Evolutionary conservation across 2,113 vertebrate genomes (phyloP), one percentile per base, ranked within the genome.

Genomic region (Calypte anna): DNA sequence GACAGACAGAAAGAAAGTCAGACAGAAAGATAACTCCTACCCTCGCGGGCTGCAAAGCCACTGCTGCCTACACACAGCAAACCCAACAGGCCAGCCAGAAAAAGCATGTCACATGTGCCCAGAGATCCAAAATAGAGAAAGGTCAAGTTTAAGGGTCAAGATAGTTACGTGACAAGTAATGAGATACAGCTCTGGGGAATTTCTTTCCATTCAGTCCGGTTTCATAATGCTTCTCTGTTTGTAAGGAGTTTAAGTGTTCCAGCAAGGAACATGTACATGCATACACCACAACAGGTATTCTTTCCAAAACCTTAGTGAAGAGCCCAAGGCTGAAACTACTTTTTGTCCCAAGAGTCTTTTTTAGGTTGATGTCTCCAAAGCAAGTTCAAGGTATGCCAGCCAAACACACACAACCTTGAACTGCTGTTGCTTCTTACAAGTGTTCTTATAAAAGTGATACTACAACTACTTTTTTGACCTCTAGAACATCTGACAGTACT

Each of bases 11-110:
- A 62, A 40, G 84, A 74, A 93, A 90, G 63, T 88, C 93, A 95
- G 91, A 97, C 95, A 91, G 94, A 90, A 94, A 70, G 90, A 96
- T 86, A 96, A 96, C 93, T 94, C 93, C 95, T 93, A 95, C 95
- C 64, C 93, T 86, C 90, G 10, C 14, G 0, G 90, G 88, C 79
- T 96, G 96, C 79, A 95, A 96, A 97, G 94, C 95, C 95, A 95
- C 93, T 90, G 61, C 95, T 97, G 95, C 94, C 96, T 97, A 97
- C 94, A 96, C 95, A 96, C 80, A 94, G 86, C 79, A 96, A 95
- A 96, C 85, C 68, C 85, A 96, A 70, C 43, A 68, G 73, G 73
- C 95, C 50, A 63, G 86, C 94, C 95, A 96, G 90, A 95, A 96
- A 97, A 96, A 96, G 95, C 82, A 90, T 27, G 85, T 94, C 94